phyloP scores from a whole-genome alignment of 2,113 vertebrate genomes.

The Motacilla alba region DNA sequence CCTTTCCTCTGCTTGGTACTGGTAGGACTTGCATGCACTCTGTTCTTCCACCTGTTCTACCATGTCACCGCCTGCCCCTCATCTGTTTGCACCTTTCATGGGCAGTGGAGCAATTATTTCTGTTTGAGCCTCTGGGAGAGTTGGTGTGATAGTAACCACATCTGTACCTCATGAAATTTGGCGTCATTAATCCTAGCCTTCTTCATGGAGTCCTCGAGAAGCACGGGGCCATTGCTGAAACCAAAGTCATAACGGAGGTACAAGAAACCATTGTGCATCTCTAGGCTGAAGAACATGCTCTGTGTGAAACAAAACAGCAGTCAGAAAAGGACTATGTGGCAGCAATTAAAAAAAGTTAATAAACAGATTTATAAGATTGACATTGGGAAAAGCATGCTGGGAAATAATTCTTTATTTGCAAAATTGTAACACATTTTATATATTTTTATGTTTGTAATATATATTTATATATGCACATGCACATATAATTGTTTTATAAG shows the following conservation, averaged over 20 bases:
- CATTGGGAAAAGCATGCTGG: not conserved
- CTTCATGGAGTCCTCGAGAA: conserved; percentile 82
- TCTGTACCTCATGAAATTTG: conserved; percentile 91
- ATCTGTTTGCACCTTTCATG: not conserved
- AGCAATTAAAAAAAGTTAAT: not conserved
- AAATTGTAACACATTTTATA: not conserved
- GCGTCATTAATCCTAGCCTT: conserved; percentile 93
- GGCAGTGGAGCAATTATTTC: not conserved
- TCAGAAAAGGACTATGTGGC: not conserved
- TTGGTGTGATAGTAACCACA: not conserved
- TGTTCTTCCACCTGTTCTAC: not conserved
- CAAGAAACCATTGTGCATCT: conserved; percentile 87
- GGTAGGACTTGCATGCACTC: not conserved
- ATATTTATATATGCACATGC: not conserved
- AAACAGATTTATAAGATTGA: not conserved
- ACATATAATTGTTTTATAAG: not conserved
- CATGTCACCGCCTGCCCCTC: not conserved
- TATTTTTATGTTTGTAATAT: not conserved
- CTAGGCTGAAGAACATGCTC: conserved; percentile 91
- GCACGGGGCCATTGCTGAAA: conserved; percentile 82
- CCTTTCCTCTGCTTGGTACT: not conserved
- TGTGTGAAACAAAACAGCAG: conserved; percentile 60
- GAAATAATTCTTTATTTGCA: not conserved
- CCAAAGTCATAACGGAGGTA: conserved; percentile 91
- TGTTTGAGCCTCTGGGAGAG: not conserved